Percentiles rank a stretch among this genome's conserved stretches.
Conservation (phyloP, 2,888 invertebrate genomes). For the Drosophila dives region DNA sequence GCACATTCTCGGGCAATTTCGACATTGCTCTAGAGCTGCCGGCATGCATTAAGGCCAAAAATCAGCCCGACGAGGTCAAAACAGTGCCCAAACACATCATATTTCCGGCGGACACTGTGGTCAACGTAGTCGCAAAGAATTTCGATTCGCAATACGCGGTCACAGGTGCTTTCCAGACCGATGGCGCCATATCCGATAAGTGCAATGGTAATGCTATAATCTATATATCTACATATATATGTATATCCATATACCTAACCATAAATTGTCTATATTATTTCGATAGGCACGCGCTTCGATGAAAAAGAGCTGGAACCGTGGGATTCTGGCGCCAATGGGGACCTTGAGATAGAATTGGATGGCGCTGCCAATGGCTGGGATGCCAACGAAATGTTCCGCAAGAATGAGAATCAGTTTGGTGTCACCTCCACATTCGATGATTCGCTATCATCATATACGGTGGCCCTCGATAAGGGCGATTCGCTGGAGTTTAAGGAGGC, state of each 20-base stretch:
- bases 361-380: constrained; percentile 97
- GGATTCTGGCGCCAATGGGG: constrained; percentile 88
- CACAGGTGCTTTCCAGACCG: constrained; percentile 94
- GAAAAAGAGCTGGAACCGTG: constrained; percentile 94
- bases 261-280: background rate
- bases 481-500: constrained; percentile 92
- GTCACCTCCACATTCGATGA: constrained; percentile 97
- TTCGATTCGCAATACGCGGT: constrained; percentile 95
- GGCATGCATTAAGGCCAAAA: constrained; percentile 87
- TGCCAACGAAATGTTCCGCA: constrained; percentile 97
- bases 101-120: constrained; percentile 93
- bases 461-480: constrained; percentile 93
- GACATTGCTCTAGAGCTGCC: constrained; percentile 95
- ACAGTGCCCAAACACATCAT: constrained; percentile 85
- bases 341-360: constrained; percentile 89
- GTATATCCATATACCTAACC: background rate
- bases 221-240: background rate
- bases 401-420: constrained; percentile 96
- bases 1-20: constrained; percentile 94
- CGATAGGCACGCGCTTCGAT: constrained; percentile 81
- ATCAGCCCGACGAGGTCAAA: constrained; percentile 81
- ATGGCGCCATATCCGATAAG: constrained; percentile 93
- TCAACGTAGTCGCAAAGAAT: constrained; percentile 92
- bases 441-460: constrained; percentile 95
- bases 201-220: constrained; percentile 88